Evolutionary conservation across 1,140 invertebrate genomes (phyloP), one percentile per base, ranked within the genome.

Genomic region (Steinernema feltiae): DNA sequence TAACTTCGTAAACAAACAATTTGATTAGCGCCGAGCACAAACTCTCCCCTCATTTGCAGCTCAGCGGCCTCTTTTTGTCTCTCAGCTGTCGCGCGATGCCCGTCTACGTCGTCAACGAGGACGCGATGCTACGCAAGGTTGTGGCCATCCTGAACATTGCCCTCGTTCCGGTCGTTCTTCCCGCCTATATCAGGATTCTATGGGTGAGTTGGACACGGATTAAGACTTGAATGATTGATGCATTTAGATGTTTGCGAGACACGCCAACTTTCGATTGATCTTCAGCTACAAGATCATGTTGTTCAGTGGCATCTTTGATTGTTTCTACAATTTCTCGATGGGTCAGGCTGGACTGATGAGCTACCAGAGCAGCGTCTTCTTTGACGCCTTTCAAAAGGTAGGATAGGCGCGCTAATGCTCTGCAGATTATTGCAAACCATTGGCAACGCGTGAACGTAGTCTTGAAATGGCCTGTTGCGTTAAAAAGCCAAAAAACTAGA

Each of bases 261-360:
- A 63, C 12, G 3, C 2, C 12, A 63, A 27, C 24, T 63, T 63
- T 21, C 15, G 24, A 27, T n/a, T 3, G 7, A 21, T 63, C 24
- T 63, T 63, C 53, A 63, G 53, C 53, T 63, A 63, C 53, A 63
- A 63, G 53, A 63, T 63, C 53, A 63, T 63, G 53, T 3, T 63
- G 15, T 63, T 63, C 53, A 17, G 53, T 63, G 53, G 53, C 12
- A 27, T 63, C 7, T 63, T 63, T 27, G 53, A 63, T 21, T 63
- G 53, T 63, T 63, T 63, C 53, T 63, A 63, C 53, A 15, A 21
- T 27, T 63, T 63, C 24, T 63, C 53, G 2, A 63, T 63, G 53
- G 53, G 53, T 27, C 53, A 63, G 24, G 53, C 53, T 27, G 53
- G 53, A 3, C 53, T 63, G 7, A 63, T 63, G 53, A 63, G 7